A percentile compares a stretch with the other conserved stretches of the same genome.
Evolutionary conservation across 1,140 invertebrate species (phyloP).

Genomic region (Aphaenogaster ashmeadi): DNA sequence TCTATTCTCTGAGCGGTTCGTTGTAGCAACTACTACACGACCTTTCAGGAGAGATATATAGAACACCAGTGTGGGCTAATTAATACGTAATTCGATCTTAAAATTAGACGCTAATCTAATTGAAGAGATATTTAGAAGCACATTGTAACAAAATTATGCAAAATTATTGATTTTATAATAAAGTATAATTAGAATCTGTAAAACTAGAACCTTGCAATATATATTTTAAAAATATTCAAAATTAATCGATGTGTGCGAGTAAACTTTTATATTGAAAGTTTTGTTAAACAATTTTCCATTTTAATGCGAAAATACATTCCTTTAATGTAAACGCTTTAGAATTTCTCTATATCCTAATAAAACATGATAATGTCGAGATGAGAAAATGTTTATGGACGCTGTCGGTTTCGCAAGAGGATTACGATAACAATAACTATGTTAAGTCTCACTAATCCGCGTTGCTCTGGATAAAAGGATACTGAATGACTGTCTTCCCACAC

Average conservation of each 20-base stretch:
- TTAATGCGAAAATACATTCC: neutral
- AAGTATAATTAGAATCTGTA: neutral
- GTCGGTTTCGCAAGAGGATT: constrained; percentile 50
- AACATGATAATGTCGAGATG: constrained; percentile 5
- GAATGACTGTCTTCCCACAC: constrained; percentile 46
- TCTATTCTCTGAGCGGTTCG: constrained; percentile 66
- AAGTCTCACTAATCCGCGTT: constrained; percentile 66
- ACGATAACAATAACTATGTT: constrained; percentile 71
- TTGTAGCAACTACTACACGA: constrained; percentile 63
- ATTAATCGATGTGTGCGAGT: neutral
- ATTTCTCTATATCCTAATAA: neutral
- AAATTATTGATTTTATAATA: neutral
- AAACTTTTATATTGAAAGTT: neutral
- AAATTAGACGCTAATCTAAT: neutral
- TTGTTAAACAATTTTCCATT: neutral
- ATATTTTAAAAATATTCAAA: neutral
- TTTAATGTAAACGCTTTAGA: constrained; percentile 6
- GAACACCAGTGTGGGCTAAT: constrained; percentile 37
- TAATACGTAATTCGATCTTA: constrained; percentile 31
- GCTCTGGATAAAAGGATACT: constrained; percentile 66
- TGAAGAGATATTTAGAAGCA: neutral
- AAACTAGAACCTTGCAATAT: neutral
- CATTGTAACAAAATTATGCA: neutral
- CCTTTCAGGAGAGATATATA: constrained; percentile 48
- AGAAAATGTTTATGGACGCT: constrained; percentile 62